phyloP scores from a whole-genome alignment of 2,888 invertebrate species.

The Macaria notata region DNA sequence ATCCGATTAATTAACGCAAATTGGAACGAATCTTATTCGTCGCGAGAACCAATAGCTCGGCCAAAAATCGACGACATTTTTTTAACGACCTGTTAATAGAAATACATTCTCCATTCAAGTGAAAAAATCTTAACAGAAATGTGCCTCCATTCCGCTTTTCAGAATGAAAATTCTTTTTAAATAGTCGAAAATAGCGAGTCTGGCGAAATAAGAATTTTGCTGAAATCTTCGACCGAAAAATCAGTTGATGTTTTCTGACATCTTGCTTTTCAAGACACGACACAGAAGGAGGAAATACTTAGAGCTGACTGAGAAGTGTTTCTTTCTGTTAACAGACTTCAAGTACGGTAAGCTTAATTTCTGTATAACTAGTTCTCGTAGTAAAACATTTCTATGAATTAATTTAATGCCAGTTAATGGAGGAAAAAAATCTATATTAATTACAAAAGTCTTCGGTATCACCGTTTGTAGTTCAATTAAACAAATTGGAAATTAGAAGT shows the following conservation, averaged over 20 bases:
- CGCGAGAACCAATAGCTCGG: slow-evolving; percentile 6
- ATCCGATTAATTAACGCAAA: slow-evolving; percentile 9
- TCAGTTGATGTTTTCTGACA: slow-evolving; percentile 15
- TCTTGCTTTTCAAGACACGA: slow-evolving; percentile 4
- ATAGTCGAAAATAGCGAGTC: slow-evolving; percentile 12
- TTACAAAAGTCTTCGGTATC: too few species aligned
- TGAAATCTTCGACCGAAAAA: slow-evolving; percentile 9
- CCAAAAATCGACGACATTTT: slow-evolving; percentile 18
- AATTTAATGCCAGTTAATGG: too few species aligned
- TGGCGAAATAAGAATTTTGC: slow-evolving; percentile 10
- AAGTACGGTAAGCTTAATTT: too few species aligned
- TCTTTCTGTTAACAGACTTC: too few species aligned
- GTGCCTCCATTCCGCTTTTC: slow-evolving; percentile 16
- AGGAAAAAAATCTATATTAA: too few species aligned
- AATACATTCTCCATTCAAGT: slow-evolving; percentile 21
- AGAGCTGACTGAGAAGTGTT: too few species aligned
- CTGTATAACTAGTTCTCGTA: too few species aligned
- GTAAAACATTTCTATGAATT: too few species aligned
- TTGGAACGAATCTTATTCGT: background rate
- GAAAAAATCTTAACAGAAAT: slow-evolving; percentile 20
- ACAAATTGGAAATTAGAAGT: too few species aligned
- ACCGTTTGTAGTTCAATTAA: too few species aligned
- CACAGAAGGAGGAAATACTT: background rate
- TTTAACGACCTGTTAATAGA: slow-evolving; percentile 14
- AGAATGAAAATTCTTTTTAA: slow-evolving; percentile 18